Evolutionary conservation across 2,113 vertebrate genomes (phyloP).

Genomic region (Channa maculata): DNA sequence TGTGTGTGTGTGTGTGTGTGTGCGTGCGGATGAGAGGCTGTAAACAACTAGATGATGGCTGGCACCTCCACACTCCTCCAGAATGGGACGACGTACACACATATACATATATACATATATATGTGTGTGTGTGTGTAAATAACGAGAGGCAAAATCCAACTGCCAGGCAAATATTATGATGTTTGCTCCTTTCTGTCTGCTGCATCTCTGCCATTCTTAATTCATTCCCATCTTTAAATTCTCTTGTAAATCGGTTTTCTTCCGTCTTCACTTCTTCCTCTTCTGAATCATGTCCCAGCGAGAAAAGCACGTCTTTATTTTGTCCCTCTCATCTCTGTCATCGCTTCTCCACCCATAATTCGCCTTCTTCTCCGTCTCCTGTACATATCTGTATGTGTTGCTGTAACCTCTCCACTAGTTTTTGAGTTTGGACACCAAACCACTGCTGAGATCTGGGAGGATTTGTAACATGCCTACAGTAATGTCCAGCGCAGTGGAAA

Average conservation of each 20-base stretch:
- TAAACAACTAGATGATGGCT: constrained; percentile 43
- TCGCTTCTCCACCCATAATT: too few relatives aligned
- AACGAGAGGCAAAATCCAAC: constrained; percentile 37
- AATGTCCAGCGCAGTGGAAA: too few relatives aligned
- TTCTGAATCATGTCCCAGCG: background rate
- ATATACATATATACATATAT: too few relatives aligned
- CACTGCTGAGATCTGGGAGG: too few relatives aligned
- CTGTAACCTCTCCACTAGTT: too few relatives aligned
- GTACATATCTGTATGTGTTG: too few relatives aligned
- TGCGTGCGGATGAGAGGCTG: constrained; percentile 15
- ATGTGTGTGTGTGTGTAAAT: constrained; percentile 36
- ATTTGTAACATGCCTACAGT: too few relatives aligned
- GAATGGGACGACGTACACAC: background rate
- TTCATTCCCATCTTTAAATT: constrained; percentile 25
- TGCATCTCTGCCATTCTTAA: background rate
- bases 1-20: background rate
- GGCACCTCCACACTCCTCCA: constrained; percentile 29
- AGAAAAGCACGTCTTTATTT: too few relatives aligned
- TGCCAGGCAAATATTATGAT: constrained; percentile 52
- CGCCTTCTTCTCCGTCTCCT: background rate
- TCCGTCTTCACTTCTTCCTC: background rate
- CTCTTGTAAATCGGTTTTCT: constrained; percentile 8
- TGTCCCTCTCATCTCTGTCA: too few relatives aligned
- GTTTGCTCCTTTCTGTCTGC: constrained; percentile 48
- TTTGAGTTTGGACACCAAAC: too few relatives aligned